Evolutionary conservation across 2,113 vertebrate genomes (phyloP).

Genomic region (Lasiurus cinereus): DNA sequence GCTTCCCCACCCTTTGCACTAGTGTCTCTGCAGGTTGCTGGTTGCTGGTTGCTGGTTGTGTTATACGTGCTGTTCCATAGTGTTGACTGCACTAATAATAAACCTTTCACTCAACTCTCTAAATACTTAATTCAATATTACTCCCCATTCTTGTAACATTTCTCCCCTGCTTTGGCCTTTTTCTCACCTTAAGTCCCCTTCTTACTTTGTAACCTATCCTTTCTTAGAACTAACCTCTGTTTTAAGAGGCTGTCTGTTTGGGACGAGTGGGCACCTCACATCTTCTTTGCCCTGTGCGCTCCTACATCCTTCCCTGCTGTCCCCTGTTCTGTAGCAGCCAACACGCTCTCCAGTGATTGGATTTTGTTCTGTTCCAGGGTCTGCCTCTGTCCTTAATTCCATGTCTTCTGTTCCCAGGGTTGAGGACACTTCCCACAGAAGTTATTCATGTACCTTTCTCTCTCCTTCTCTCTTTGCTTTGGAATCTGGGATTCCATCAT

Average conservation of each 20-base stretch:
- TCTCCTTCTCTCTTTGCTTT: conserved; percentile 14
- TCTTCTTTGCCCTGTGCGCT: background rate
- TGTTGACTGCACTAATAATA: conserved; percentile 75
- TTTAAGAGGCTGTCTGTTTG: background rate
- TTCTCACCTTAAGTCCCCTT: background rate
- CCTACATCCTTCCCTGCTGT: background rate
- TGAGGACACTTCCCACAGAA: background rate
- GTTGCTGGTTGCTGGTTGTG: conserved; percentile 68
- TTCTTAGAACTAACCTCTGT: background rate
- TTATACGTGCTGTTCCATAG: conserved; percentile 67
- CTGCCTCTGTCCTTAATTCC: background rate
- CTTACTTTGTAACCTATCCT: conserved; percentile 7
- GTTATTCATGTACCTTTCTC: background rate
- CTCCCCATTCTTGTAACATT: background rate
- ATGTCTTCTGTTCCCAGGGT: background rate
- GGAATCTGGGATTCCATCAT: background rate
- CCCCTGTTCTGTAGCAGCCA: background rate
- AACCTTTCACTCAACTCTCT: conserved; percentile 76
- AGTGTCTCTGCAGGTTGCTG: conserved; percentile 67
- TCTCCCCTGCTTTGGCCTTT: conserved; percentile 21
- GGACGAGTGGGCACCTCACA: background rate
- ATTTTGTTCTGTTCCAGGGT: background rate
- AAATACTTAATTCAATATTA: conserved; percentile 50
- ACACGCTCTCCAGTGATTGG: background rate
- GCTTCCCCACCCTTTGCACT: conserved; percentile 32